Percentiles rank a stretch among this genome's conserved stretches.
phyloP scores from a whole-genome alignment of 2,888 invertebrate genomes.

The Cancer borealis region DNA sequence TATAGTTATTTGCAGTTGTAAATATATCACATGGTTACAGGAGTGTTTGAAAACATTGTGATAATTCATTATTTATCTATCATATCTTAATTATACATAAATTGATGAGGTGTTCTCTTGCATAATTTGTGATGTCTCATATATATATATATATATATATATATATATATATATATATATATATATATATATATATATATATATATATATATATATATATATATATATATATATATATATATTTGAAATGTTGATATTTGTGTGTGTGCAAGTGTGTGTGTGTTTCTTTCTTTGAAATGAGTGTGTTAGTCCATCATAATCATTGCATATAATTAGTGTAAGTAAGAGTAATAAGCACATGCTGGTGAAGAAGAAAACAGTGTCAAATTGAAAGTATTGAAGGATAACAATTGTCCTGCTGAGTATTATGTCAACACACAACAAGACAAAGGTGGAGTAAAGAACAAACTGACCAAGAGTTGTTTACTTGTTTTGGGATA shows the following conservation, averaged over 20 bases:
- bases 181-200: slow-evolving; percentile 36
- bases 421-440: neutral
- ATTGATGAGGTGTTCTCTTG: slow-evolving; percentile 15
- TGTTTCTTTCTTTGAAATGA: neutral
- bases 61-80: neutral
- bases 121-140: slow-evolving; percentile 7
- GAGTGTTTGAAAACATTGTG: slow-evolving; percentile 11
- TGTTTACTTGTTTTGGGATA: too few species aligned
- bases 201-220: slow-evolving; percentile 43
- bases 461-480: too few species aligned
- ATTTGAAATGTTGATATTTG: neutral
- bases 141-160: neutral
- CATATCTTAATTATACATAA: neutral
- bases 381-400: slow-evolving; percentile 33
- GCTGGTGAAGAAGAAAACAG: neutral
- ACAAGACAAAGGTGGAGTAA: neutral
- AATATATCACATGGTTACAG: neutral
- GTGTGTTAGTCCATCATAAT: neutral
- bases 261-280: neutral
- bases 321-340: neutral
- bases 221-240: slow-evolving; percentile 42
- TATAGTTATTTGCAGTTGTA: slow-evolving; percentile 39
- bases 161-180: slow-evolving; percentile 33
- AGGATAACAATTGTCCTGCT: neutral
- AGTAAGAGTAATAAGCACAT: neutral